Evolutionary conservation across 2,113 vertebrate genomes (phyloP), one percentile per base, ranked within the genome.

Genomic region (Scatophagus argus): DNA sequence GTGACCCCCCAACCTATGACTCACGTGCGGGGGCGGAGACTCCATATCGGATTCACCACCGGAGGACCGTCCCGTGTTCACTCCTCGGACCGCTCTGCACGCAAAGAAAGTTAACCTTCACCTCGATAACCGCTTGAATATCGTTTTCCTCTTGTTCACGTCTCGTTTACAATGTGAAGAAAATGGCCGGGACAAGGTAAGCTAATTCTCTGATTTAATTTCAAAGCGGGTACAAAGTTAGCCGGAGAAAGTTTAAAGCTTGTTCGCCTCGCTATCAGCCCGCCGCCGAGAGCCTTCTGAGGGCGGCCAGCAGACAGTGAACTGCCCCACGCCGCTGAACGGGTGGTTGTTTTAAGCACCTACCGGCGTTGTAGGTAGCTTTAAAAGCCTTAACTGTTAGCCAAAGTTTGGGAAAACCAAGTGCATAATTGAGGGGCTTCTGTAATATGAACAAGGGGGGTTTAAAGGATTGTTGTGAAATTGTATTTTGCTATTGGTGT

Each of bases 131-230:
- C 17, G 32, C 49, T 0, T n/a, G 1, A 21, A 60, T 39, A 16
- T 0, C 0, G n/a, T 52, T 64, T 69, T 41, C 23, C 2, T 3
- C 14, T 19, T n/a, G 5, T 65, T 47, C 47, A 32, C 65, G 55
- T 8, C 10, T 71, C 14, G 67, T 72, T 88, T 84, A 94, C 83
- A 82, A 95, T 95, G 94, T 95, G 89, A 94, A 89, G 77, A 84
- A 85, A 85, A 95, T 95, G 94, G 77, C 94, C 60, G 93, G 73
- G 29, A 91, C 89, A 67, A 94, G 92, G 94, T 95, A 82, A 82
- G 91, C 29, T 0, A 0, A 5, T 27, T 38, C 13, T 36, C n/a
- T 0, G 0, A 1, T 67, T 47, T 46, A 14, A 49, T 34, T 62
- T 19, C 0, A 17, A 32, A 16, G 19, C 19, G 36, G 36, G 36